Base-by-base conservation (phyloP, 2,113 vertebrate species). In the Cynocephalus volans region DNA sequence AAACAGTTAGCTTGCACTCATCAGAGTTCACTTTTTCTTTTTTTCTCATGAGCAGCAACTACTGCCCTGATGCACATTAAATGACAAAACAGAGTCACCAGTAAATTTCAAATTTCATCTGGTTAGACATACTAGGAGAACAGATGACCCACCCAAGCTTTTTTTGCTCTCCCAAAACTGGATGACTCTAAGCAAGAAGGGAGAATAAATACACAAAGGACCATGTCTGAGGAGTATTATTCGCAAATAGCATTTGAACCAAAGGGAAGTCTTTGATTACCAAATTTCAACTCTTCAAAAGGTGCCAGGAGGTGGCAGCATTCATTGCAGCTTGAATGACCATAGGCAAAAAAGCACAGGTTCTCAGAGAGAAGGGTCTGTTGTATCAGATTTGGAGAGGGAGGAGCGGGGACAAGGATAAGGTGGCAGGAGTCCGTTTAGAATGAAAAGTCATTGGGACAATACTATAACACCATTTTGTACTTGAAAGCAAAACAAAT, bases 221-320 rank as follows among this genome's bases (percentile, higher is more conserved):
- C 45, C 21, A 3, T 12, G 33, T 86, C 45, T 28, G 4, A 62
- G 70, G 1, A 83, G 50, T 1, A 7, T 9, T 9, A 18, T 14
- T 36, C 11, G 24, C 67, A 56, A 82, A 88, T 0, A 67, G 33
- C 56, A 0, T n/a, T 26, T 23, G 88, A 85, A 36, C 19, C 10
- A 79, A 86, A 19, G 1, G 7, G 4, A 8, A 11, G 2, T 6
- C 9, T 72, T 60, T 31, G 48, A 8, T 54, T 26, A 86, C n/a
- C 31, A 79, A 56, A 48, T 4, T 48, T 70, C 50, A 52, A 18
- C 69, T 70, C 7, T 58, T 77, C 81, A 8, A 18, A 75, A 64
- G 0, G 6, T 13, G 67, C 95, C 97, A 94, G 92, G 21, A 98
- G 96, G 81, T 77, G 97, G 92, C 95, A 96, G 95, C 94, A 96